Percentiles rank a stretch among this genome's conserved stretches.
Conservation (phyloP, 2,888 invertebrate genomes). For the Polydrusus pterygomalis region DNA sequence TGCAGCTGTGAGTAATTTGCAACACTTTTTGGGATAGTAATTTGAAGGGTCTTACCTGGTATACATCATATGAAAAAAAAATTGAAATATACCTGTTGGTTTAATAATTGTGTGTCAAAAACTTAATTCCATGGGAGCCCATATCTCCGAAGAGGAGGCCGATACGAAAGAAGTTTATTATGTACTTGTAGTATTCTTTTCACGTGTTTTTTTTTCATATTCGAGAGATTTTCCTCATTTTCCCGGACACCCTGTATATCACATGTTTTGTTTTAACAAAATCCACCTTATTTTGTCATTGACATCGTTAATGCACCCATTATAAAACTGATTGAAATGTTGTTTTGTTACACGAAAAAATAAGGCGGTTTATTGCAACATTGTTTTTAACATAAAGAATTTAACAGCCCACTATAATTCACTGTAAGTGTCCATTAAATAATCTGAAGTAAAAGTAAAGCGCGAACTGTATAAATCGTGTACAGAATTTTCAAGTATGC, state of each 20-base stretch:
- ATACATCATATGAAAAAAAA: too few species aligned
- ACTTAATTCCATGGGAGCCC: too few species aligned
- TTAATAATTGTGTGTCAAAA: too few species aligned
- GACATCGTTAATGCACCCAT: not conserved
- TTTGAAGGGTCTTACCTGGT: too few species aligned
- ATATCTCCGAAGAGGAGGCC: too few species aligned
- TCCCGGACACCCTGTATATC: not conserved
- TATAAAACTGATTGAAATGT: slow-evolving; percentile 4
- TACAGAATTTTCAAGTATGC: not conserved
- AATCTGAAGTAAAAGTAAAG: slow-evolving; percentile 18
- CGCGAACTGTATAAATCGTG: not conserved
- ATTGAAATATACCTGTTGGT: too few species aligned
- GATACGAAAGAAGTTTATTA: too few species aligned
- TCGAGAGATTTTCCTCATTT: too few species aligned
- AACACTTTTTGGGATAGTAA: too few species aligned
- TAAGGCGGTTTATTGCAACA: slow-evolving; percentile 23
- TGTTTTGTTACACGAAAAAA: slow-evolving; percentile 21
- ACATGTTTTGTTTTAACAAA: not conserved
- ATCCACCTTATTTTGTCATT: slow-evolving; percentile 7
- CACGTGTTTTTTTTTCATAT: too few species aligned
- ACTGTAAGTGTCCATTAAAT: slow-evolving; percentile 5
- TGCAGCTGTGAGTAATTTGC: too few species aligned
- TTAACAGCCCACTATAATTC: slow-evolving; percentile 57
- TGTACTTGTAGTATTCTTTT: too few species aligned
- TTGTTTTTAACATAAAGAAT: slow-evolving; percentile 20